Conservation (phyloP, 2,797 vertebrate genomes). For the Philypnodon macrostomus region DNA sequence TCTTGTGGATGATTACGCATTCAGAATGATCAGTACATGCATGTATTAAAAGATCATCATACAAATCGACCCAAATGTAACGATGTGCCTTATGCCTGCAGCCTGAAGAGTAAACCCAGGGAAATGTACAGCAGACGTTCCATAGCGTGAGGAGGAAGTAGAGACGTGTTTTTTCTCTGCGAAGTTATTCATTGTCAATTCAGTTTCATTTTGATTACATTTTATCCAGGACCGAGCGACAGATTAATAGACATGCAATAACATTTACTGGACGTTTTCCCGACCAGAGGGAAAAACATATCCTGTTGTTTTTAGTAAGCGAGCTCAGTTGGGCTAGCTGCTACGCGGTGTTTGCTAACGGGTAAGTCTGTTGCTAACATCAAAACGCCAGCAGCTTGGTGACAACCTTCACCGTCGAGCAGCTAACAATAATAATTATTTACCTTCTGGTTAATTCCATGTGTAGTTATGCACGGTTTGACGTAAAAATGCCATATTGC, state of each 20-base stretch:
- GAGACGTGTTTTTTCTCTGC: slow-evolving; percentile 17
- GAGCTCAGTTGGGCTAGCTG: slow-evolving; percentile 13
- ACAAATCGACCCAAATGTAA: too few relatives aligned
- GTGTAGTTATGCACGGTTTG: too few relatives aligned
- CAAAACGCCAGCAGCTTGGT: slow-evolving; percentile 10
- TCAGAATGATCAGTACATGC: too few relatives aligned
- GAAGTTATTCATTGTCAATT: slow-evolving; percentile 11
- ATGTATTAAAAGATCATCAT: too few relatives aligned
- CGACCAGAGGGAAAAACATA: neutral
- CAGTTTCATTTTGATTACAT: slow-evolving; percentile 9
- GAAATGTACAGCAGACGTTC: rapidly evolving
- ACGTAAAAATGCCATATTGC: too few relatives aligned
- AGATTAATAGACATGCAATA: neutral
- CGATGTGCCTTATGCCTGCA: neutral
- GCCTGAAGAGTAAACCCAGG: slow-evolving; percentile 26
- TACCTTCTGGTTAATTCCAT: too few relatives aligned
- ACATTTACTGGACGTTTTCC: neutral
- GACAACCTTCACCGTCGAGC: too few relatives aligned
- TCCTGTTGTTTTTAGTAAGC: slow-evolving; percentile 11
- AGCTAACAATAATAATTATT: too few relatives aligned
- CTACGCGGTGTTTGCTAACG: slow-evolving; percentile 18
- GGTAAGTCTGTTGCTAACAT: slow-evolving; percentile 7
- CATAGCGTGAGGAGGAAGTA: slow-evolving; percentile 34
- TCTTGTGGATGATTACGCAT: too few relatives aligned
- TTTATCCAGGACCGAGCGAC: neutral